Conservation (phyloP, 2,113 vertebrate species). For the Lepus europaeus region DNA sequence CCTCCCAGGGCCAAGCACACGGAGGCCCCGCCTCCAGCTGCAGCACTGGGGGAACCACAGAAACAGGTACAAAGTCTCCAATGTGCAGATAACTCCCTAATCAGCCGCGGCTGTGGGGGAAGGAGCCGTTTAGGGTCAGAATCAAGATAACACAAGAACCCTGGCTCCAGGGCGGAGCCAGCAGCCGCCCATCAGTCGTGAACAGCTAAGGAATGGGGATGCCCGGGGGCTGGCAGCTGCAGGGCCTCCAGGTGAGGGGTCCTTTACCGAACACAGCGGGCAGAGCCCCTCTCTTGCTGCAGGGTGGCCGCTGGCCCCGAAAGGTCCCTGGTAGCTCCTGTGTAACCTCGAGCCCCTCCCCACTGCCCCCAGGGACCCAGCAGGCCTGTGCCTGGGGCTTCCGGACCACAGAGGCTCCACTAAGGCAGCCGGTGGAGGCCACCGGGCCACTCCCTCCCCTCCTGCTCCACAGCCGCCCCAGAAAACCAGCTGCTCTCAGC, state of each 20-base stretch:
- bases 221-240: background rate
- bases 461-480: background rate
- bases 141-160: background rate
- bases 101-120: background rate
- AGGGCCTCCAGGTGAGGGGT: too few relatives aligned
- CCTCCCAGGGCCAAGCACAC: too few relatives aligned
- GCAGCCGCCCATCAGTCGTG: background rate
- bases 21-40: too few relatives aligned
- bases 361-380: rapidly evolving
- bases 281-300: too few relatives aligned
- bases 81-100: background rate
- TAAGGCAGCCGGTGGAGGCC: background rate
- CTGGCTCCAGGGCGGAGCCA: rapidly evolving
- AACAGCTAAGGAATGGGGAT: too few relatives aligned
- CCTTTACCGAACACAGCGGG: too few relatives aligned
- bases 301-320: too few relatives aligned
- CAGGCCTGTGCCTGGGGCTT: background rate
- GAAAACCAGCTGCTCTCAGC: background rate
- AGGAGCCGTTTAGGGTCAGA: background rate
- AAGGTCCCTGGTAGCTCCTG: too few relatives aligned
- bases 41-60: background rate
- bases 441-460: rapidly evolving
- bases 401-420: background rate
- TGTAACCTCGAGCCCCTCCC: background rate
- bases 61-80: background rate